Base-by-base conservation (phyloP, 2,797 vertebrate genomes). In the Periparus ater region DNA sequence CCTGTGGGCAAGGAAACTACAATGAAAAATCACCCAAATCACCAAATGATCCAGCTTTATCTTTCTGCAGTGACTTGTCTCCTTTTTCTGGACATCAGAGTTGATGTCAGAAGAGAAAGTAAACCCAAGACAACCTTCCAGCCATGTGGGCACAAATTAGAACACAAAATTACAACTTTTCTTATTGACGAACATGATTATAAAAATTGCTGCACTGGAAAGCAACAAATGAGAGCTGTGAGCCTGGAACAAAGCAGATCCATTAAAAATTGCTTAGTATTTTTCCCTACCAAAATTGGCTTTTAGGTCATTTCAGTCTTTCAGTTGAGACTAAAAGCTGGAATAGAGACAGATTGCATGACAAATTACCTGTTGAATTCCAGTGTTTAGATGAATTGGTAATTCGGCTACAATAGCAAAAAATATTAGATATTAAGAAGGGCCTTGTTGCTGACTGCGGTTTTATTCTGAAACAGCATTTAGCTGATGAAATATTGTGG, bases 401-500 rank as follows among this genome's bases (percentile, higher is more conserved):
- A 88, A 80, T 91, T 92, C 72, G 85, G 48, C 38, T 54, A 45
- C 38, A 72, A 11, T 53, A 94, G 60, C 45, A 89, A 91, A 82
- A 89, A 79, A 29, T 4, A 17, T 40, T 91, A 53, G n/a, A 9
- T 80, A 25, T 83, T 88, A 85, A 84, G 44, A 86, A 34, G 14
- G 20, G 67, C 89, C 50, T 84, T 86, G 55, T 62, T 94, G 82
- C 62, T 76, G 87, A 84, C 55, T 92, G 48, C 76, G 91, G 70
- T 70, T 91, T 75, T 84, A 70, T 90, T 90, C 55, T 76, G 85
- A 93, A 93, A 89, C 30, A 78, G 48, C 23, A 60, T 92, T 96
- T 92, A 89, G 85, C 66, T 94, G 85, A 85, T 92, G 85, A 65
- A 93, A 75, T 95, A 94, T 94, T 94, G 85, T 88, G 68, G 44